A percentile compares a stretch with the other conserved stretches of the same genome.
Evolutionary conservation across 2,888 invertebrate species (phyloP).

Genomic region (Lucinisca nassula): DNA sequence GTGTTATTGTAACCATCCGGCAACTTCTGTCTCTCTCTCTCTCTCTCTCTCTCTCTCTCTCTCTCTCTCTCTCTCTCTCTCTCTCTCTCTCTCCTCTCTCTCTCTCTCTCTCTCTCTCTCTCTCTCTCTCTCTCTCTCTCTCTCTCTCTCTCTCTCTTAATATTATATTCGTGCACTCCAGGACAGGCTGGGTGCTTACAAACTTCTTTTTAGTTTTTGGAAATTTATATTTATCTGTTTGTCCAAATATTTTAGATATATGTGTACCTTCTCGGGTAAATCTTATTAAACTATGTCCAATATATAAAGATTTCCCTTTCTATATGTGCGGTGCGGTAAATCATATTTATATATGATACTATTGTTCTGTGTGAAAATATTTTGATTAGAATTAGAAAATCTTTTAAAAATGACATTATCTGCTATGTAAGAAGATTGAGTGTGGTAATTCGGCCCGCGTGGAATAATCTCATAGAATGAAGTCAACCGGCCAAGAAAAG

Average conservation of each 20-base stretch:
- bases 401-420: slow-evolving; percentile 2
- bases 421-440: background rate
- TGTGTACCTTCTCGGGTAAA: background rate
- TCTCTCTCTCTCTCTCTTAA: background rate
- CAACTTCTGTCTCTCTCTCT: background rate
- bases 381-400: background rate
- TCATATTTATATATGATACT: background rate
- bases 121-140: background rate
- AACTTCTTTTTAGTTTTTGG: no score
- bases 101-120: background rate
- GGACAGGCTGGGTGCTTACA: no score
- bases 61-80: background rate
- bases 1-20: no score
- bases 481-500: background rate
- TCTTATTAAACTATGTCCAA: background rate
- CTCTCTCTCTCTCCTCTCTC: background rate
- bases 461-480: background rate
- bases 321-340: background rate
- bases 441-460: background rate
- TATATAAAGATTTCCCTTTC: background rate
- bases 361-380: background rate
- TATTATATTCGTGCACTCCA: no score
- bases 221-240: background rate
- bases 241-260: background rate
- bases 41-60: background rate